Conservation (phyloP, 1,140 invertebrate genomes). For the Anastatus disparis region DNA sequence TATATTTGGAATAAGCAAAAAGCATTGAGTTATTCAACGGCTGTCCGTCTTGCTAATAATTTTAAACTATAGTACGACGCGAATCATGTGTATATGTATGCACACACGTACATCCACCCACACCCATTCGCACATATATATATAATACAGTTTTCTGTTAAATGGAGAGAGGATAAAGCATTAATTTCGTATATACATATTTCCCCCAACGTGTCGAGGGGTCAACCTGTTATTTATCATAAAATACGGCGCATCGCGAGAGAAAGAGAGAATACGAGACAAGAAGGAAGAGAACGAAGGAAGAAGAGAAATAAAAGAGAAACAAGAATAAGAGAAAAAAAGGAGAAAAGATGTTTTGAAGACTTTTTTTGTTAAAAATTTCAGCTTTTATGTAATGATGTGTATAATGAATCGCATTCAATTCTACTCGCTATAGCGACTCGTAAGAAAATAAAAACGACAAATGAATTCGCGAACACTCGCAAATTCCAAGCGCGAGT, state of each 20-base stretch:
- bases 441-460: too few relatives aligned
- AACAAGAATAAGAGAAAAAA: too few relatives aligned
- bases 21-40: neutral
- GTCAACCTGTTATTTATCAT: constrained; percentile 58
- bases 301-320: constrained; percentile 31
- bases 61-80: neutral
- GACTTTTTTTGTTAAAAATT: too few relatives aligned
- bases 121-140: too few relatives aligned
- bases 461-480: too few relatives aligned
- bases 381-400: constrained; percentile 53
- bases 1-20: too few relatives aligned
- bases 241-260: constrained; percentile 48
- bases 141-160: too few relatives aligned
- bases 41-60: constrained; percentile 2
- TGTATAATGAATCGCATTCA: constrained; percentile 55
- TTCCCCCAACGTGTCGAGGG: constrained; percentile 50
- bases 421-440: constrained; percentile 45
- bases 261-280: neutral
- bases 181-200: constrained; percentile 54
- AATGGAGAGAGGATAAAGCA: constrained; percentile 48
- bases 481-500: too few relatives aligned
- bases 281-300: neutral
- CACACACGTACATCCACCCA: constrained; percentile 46
- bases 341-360: too few relatives aligned
- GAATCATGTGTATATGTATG: neutral